These are phyloP conservation scores for Pogoniulus pusillus DNA, from an alignment of 2,797 vertebrate species.

Conservation along the genomic window DNA sequence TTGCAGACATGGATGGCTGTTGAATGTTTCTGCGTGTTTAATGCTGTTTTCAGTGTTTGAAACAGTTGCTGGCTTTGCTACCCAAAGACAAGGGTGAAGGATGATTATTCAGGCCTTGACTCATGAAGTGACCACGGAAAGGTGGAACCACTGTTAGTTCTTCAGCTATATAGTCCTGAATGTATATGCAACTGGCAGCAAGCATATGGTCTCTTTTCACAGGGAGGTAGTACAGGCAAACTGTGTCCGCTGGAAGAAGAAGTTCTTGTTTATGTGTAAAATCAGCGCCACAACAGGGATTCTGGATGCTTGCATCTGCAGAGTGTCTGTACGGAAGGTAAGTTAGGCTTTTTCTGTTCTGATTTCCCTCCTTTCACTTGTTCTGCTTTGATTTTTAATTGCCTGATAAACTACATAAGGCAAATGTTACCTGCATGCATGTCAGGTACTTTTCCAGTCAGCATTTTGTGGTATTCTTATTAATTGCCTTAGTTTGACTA, in stretches of 20 bases:
- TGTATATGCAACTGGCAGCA: neutral
- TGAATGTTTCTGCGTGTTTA: neutral
- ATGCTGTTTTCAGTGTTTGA: neutral
- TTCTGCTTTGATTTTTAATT: neutral
- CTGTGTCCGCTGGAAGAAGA: slow-evolving; percentile 91
- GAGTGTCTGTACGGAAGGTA: slow-evolving; percentile 96
- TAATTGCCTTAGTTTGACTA: neutral
- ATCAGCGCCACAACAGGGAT: slow-evolving; percentile 91
- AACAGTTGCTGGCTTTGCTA: neutral
- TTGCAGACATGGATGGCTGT: neutral
- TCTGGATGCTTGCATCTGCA: slow-evolving; percentile 90
- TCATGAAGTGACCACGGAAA: neutral
- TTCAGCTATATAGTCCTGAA: neutral
- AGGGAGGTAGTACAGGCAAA: slow-evolving; percentile 94
- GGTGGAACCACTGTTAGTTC: neutral
- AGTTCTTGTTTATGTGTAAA: slow-evolving; percentile 91
- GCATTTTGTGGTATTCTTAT: neutral
- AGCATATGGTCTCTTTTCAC: neutral
- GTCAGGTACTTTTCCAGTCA: neutral
- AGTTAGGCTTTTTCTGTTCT: neutral
- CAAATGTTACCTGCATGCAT: neutral
- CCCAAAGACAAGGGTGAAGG: neutral
- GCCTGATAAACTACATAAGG: neutral
- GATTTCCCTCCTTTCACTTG: neutral
- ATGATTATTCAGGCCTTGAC: neutral